Conservation (phyloP, 2,888 invertebrate species). For the Theretra japonica region DNA sequence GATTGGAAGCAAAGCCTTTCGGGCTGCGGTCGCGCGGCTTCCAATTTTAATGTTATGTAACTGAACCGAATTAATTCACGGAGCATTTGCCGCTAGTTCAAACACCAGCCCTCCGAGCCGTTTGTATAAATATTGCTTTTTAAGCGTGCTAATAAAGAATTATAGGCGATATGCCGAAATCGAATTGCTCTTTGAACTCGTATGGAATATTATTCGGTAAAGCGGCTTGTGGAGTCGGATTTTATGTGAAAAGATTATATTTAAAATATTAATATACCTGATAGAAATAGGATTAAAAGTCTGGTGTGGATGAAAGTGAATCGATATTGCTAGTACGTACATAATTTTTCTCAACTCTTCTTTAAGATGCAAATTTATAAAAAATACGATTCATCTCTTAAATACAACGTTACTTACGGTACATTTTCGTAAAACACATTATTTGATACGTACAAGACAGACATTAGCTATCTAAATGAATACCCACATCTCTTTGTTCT, state of each 20-base stretch:
- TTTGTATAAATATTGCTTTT: conserved; percentile 65
- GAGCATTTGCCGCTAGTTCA: conserved; percentile 51
- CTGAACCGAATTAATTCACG: conserved; percentile 64
- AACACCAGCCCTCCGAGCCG: conserved; percentile 53
- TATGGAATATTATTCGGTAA: not conserved
- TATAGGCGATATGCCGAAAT: not conserved
- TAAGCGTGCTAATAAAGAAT: conserved; percentile 55
- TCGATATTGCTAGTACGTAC: no score
- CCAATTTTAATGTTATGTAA: conserved; percentile 70
- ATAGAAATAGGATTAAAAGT: no score
- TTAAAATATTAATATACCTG: no score
- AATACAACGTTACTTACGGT: no score
- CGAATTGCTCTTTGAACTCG: conserved; percentile 44
- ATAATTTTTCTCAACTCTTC: no score
- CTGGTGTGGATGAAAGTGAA: no score
- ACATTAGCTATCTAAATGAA: not conserved
- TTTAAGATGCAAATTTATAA: no score
- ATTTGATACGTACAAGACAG: no score
- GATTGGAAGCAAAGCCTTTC: conserved; percentile 64
- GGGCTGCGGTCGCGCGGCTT: conserved; percentile 46
- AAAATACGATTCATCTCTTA: no score
- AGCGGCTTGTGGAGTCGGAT: no score
- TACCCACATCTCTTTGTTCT: conserved; percentile 8
- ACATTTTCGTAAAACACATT: no score
- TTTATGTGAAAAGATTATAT: no score